Base-by-base conservation (phyloP, 2,113 vertebrate genomes). In the Prionailurus bengalensis region DNA sequence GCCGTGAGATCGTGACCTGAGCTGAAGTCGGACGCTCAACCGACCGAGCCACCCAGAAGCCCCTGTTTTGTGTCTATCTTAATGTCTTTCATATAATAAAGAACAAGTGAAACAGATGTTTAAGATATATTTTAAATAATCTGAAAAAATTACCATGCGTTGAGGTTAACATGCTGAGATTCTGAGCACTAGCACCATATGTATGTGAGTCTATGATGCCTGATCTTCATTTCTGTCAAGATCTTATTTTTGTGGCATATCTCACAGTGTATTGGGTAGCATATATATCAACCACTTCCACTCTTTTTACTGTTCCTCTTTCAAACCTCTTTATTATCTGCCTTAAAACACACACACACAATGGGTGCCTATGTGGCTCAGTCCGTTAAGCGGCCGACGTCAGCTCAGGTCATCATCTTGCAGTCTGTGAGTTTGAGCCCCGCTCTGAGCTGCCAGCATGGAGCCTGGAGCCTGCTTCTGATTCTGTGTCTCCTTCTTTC, bases 1-100 rank as follows among this genome's bases (percentile, higher is more conserved):
- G 36, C 36, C 36, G 36, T 36, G 36, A 36, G 36, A 36, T 36
- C 36, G 36, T 36, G 36, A 36, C 36, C 36, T 36, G 36, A 36
- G 36, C 36, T 2, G 36, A 36, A 36, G 36, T 36, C 36, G 36
- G 36, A 36, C 36, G 36, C 36, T 36, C 36, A 36, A 36, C 36
- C 36, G 36, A 36, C 36, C 36, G 36, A 36, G 36, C 36, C 36
- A 36, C 36, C 36, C 36, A 36, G 36, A 2, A 36, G 36, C 36
- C 36, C 36, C 36, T 71, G 68, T 74, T 71, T 81, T 81, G n/a
- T 36, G 0, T 73, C 23, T 80, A 33, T 27, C 66, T 63, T 53
- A 90, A 85, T 68, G 42, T 94, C 42, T 81, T 87, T 91, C 23
- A 33, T 86, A 25, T 70, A 68, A 89, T 79, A 71, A 91, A 86